Percentiles rank a stretch among this genome's conserved stretches.
These are phyloP conservation scores for Vidua chalybeata DNA, from an alignment of 2,113 vertebrate genomes.

Conservation along the genomic window DNA sequence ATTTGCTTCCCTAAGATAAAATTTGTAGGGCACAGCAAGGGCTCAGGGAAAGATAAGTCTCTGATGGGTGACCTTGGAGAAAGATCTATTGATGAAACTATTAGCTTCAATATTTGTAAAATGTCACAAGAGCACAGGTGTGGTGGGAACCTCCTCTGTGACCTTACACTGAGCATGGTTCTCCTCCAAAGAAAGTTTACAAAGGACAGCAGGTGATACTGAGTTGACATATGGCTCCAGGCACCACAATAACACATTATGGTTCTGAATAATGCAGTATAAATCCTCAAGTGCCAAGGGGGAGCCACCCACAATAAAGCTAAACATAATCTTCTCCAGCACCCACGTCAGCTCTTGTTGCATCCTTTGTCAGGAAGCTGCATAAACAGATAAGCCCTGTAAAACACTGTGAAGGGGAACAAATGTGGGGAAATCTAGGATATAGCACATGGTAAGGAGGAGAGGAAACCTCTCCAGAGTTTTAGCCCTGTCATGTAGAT, in stretches of 20 bases:
- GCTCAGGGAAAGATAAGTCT: neutral
- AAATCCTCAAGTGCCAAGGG: neutral
- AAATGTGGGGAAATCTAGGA: neutral
- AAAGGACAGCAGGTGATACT: neutral
- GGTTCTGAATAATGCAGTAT: constrained; percentile 8
- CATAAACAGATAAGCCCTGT: neutral
- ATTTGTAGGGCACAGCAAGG: neutral
- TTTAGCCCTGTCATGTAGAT: neutral
- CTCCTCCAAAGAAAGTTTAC: neutral
- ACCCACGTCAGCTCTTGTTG: neutral
- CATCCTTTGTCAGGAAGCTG: neutral
- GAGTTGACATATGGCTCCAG: neutral
- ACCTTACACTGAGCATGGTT: neutral
- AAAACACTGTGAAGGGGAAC: neutral
- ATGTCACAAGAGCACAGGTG: neutral
- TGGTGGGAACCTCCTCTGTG: neutral
- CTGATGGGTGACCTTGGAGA: neutral
- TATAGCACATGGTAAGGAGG: neutral
- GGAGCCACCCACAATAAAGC: constrained; percentile 9
- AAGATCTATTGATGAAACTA: neutral
- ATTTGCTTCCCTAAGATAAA: neutral
- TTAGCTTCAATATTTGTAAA: neutral
- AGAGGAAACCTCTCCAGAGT: neutral
- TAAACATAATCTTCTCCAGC: constrained; percentile 37
- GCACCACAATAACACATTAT: neutral